Percentiles rank a stretch among this genome's conserved stretches.
phyloP scores from a whole-genome alignment of 2,888 invertebrate species.

The Meliscaeva auricollis region DNA sequence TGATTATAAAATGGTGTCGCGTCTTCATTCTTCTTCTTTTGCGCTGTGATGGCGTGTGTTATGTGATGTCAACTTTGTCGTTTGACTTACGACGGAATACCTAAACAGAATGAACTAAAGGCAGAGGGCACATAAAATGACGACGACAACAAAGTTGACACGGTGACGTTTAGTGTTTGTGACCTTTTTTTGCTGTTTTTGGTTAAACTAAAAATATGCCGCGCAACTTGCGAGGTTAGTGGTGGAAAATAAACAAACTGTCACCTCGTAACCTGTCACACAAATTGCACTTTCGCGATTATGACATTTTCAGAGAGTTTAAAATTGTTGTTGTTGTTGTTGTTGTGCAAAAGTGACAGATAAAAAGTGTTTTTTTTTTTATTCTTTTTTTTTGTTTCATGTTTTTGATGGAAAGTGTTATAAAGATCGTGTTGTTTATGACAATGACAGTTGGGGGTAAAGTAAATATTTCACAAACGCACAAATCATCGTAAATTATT shows the following conservation, averaged over 20 bases:
- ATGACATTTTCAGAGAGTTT: conserved; percentile 58
- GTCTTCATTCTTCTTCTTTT: conserved; percentile 48
- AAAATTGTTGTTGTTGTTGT: not conserved
- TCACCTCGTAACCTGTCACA: conserved; percentile 71
- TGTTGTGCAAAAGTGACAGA: conserved; percentile 17
- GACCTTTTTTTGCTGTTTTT: conserved; percentile 53
- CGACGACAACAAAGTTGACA: not conserved
- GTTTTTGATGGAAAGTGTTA: conserved; percentile 36
- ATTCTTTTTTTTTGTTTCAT: not conserved
- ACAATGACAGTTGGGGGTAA: conserved; percentile 28
- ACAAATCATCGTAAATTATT: conserved; percentile 26
- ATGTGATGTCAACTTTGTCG: conserved; percentile 66
- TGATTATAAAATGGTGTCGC: conserved; percentile 58
- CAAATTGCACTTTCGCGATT: conserved; percentile 71
- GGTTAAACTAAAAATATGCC: not conserved
- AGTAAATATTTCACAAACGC: conserved; percentile 26
- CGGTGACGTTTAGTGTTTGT: conserved; percentile 25
- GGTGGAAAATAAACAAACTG: conserved; percentile 50
- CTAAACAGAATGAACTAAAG: conserved; percentile 1
- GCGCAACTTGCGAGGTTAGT: conserved; percentile 35
- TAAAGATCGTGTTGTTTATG: conserved; percentile 2
- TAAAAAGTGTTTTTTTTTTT: no score
- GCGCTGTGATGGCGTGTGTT: conserved; percentile 15
- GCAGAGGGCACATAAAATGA: conserved; percentile 52
- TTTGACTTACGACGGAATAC: not conserved